A percentile compares a stretch with the other conserved stretches of the same genome.
Evolutionary conservation across 2,113 vertebrate genomes (phyloP).

Genomic region (Poeciliopsis prolifica): DNA sequence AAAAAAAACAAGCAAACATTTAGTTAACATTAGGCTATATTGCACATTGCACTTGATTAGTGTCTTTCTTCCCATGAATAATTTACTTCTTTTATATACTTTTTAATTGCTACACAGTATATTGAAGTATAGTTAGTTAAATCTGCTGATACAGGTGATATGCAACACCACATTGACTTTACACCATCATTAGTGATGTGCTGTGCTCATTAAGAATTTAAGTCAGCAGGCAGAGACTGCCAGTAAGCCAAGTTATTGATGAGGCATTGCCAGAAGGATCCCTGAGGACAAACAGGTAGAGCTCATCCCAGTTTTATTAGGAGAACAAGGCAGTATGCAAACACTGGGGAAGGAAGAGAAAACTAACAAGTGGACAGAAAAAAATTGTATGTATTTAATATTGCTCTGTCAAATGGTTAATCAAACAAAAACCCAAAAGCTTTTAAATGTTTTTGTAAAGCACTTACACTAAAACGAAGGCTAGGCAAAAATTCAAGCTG

Average conservation of each 20-base stretch:
- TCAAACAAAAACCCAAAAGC: not conserved
- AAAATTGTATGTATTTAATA: not conserved
- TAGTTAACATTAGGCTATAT: not conserved
- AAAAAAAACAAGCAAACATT: not conserved
- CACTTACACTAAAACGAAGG: not conserved
- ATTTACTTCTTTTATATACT: conserved; percentile 7
- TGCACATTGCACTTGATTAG: not conserved
- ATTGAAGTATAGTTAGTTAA: conserved; percentile 19
- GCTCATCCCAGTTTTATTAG: conserved; percentile 41
- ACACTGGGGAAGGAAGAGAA: not conserved
- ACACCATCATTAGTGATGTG: conserved; percentile 46
- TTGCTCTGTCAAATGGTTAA: not conserved
- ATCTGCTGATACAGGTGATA: conserved; percentile 44
- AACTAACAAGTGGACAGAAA: not conserved
- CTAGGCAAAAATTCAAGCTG: too few relatives aligned
- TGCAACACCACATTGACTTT: conserved; percentile 45
- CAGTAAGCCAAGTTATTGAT: conserved; percentile 63
- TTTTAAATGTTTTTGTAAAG: not conserved
- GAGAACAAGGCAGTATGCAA: conserved; percentile 26
- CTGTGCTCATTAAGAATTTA: conserved; percentile 59
- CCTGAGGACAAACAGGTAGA: conserved; percentile 56
- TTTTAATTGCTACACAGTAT: conserved; percentile 24
- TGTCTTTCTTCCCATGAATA: conserved; percentile 4
- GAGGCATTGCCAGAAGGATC: conserved; percentile 57
- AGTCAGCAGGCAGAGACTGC: conserved; percentile 45